Base-by-base conservation (phyloP, 1,140 invertebrate species). In the Polyergus mexicanus region DNA sequence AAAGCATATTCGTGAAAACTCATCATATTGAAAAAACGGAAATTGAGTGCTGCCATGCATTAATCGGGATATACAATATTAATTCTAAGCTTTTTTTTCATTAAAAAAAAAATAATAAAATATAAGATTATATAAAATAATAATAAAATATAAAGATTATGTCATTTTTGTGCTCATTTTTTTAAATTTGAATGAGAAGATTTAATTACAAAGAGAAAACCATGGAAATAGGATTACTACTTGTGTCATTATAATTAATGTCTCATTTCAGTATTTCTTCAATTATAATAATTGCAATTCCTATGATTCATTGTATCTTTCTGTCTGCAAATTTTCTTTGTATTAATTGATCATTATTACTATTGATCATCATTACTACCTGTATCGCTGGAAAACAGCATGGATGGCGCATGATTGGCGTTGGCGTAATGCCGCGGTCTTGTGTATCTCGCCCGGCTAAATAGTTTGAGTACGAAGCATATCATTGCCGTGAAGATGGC, bases 401-500 rank as follows among this genome's bases (percentile, higher is more conserved):
- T 97, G 22, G 97, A 97, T 80, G 97, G 97, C 62, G 97, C 96
- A 89, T 98, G 96, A 89, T 97, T 97, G 44, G 97, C 97, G 94
- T 98, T 97, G 58, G 97, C 97, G 90, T 97, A 97, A 92, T 97
- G 97, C 76, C 97, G 95, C 71, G 97, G 96, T 88, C 97, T 96
- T 81, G 96, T 95, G 93, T 97, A 97, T 92, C 97, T 96, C 72
- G 96, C 96, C 86, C 96, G 94, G 22, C 96, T 96, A 95, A 98
- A 98, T 81, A 98, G 95, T 93, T 98, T 97, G 88, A 98, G 94
- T 80, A 98, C 98, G 95, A 98, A 97, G 95, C 98, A 98, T 88
- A 98, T 97, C 87, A 98, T 96, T 35, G 96, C 97, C 10, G 97
- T 97, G 91, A 98, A 96, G 91, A 98, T 96, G 69, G 97, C 97